Base-by-base conservation (phyloP, 64 coral and sea anemone genomes). In the Catalaphyllia jardinei region DNA sequence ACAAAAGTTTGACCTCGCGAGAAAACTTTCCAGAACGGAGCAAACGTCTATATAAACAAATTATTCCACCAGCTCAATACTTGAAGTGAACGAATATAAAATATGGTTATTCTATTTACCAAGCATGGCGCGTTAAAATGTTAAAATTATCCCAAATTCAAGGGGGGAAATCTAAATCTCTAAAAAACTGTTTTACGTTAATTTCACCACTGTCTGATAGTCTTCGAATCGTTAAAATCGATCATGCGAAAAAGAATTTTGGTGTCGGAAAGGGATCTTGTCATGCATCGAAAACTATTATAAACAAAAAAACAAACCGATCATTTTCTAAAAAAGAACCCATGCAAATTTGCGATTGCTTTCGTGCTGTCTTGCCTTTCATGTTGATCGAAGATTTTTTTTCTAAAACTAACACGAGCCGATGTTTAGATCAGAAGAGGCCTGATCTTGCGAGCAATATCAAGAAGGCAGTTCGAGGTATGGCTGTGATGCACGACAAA, bases 221-320 rank as follows among this genome's bases (percentile, higher is more conserved):
- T 31, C 54, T 42, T 39, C 4, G 46, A 14, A 0, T 28, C n/a
- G 81, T 35, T 35, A 85, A 85, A 85, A 85, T 71, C 81, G 42
- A 85, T 85, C 81, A 85, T 16, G 81, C 62, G 81, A 85, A 85
- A 84, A 83, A 67, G 9, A 85, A 27, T 79, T 69, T 85, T 71
- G 33, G n/a, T 60, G 38, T 11, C 81, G 20, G 20, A 71, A 85
- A 85, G 51, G 65, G 81, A 38, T 69, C 63, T 85, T 62, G 81
- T 71, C 81, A 85, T 85, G 62, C 38, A 35, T 72, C 62, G 22
- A 50, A 69, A 83, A 64, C 31, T 71, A 64, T 71, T 49, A 52
- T 85, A 51, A 71, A 85, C 81, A 46, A 4, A 85, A 77, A 50
- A 85, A 85, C 81, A 85, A 71, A 52, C 33, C 81, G 22, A 85